Base-by-base conservation (phyloP, 2,113 vertebrate species). In the Turdus rufiventris region DNA sequence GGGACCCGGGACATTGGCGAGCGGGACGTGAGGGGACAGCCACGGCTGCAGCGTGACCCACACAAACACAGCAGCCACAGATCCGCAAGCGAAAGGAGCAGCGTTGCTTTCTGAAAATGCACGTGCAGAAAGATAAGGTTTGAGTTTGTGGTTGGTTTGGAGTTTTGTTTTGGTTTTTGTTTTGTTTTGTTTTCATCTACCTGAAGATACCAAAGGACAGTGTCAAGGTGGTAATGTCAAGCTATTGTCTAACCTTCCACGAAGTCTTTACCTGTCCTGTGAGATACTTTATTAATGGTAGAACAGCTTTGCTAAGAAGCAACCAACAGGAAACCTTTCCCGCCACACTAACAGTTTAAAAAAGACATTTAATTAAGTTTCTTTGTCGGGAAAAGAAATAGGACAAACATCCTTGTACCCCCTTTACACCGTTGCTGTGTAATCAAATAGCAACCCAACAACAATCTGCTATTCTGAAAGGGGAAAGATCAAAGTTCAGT, bases 1-100 rank as follows among this genome's bases (percentile, higher is more conserved):
- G 67, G 6, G 42, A 24, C 4, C 2, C 33, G 6, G 4, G 38
- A 2, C 19, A 0, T 0, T 5, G 0, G 23, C 14, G 40, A 19
- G 4, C 20, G n/a, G 8, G 36, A 2, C 12, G 4, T 28, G 2
- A 15, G 51, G 66, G 24, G 51, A 53, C 43, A 10, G 24, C 1
- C 24, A 0, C 20, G 5, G 12, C 23, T 10, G 1, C 26, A 4
- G 50, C 1, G 8, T 2, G 6, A 4, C 29, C 4, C 6, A 25
- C 14, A 12, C 47, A 7, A 38, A 62, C 63, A 7, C 40, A 3
- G 40, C 47, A 5, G 38, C 8, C 2, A 3, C 47, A 9, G 1
- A n/a, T 19, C 40, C 6, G 14, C 45, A 3, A 4, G 12, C 0
- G 4, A 26, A 5, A 10, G 5, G n/a, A 20, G 42, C 61, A 2